A percentile compares a stretch with the other conserved stretches of the same genome.
Conservation (phyloP, 2,888 invertebrate genomes). For the Arge pagana region DNA sequence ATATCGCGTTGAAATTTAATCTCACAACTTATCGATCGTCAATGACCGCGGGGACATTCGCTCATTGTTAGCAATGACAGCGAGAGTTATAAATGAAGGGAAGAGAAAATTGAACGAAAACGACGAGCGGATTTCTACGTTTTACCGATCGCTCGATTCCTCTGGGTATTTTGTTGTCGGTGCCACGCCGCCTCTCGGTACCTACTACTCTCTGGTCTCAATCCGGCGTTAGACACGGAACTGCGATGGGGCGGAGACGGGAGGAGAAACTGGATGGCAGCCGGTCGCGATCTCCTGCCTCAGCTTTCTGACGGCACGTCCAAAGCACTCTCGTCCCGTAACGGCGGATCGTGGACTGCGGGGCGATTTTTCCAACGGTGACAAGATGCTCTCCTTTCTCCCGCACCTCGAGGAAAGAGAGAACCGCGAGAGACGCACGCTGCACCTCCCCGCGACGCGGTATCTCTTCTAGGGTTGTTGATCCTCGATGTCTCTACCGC, state of each 20-base stretch:
- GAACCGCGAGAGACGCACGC: not conserved
- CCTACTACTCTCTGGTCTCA: no score
- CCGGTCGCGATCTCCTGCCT: not conserved
- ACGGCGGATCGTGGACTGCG: not conserved
- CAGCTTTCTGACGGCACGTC: constrained; percentile 11
- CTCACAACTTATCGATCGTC: no score
- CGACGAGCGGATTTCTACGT: no score
- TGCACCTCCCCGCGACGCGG: constrained; percentile 6
- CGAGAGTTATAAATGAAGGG: no score
- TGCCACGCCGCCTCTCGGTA: no score
- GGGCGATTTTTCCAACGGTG: constrained; percentile 7
- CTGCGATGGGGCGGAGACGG: not conserved
- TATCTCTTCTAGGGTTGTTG: constrained; percentile 18
- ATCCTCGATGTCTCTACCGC: constrained; percentile 16
- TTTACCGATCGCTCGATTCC: no score
- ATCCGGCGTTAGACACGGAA: constrained; percentile 8
- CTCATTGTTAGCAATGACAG: no score
- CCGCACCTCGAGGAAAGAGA: not conserved
- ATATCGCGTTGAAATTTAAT: no score
- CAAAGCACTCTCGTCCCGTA: not conserved
- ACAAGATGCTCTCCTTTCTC: not conserved
- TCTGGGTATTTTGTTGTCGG: constrained; percentile 6
- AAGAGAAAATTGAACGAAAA: no score
- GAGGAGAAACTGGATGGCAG: not conserved
- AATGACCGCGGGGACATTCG: no score